Evolutionary conservation across 2,888 invertebrate species (phyloP).

Genomic region (Epicampocera succincta): DNA sequence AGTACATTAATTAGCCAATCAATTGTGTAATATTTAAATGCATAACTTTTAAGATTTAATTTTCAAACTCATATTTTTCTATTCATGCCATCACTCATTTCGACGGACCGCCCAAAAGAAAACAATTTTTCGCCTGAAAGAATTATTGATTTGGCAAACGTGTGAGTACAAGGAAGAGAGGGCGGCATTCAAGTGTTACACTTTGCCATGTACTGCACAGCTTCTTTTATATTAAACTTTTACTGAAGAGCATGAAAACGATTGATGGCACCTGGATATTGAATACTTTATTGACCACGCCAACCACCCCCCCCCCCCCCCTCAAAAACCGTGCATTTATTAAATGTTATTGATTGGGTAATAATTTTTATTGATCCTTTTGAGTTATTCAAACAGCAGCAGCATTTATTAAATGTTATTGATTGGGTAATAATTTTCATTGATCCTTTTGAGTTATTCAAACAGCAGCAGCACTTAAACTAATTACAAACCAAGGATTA

Average conservation of each 20-base stretch:
- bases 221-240: constrained; percentile 4
- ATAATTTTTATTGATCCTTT: background rate
- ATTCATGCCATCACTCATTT: background rate
- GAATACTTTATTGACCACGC: constrained; percentile 19
- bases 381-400: too few relatives aligned
- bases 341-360: constrained; percentile 26
- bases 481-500: too few relatives aligned
- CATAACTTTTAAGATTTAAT: too few relatives aligned
- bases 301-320: too few relatives aligned
- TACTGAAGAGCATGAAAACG: constrained; percentile 4
- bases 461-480: too few relatives aligned
- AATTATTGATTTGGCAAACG: constrained; percentile 21
- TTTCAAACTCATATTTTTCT: background rate
- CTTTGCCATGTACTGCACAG: background rate
- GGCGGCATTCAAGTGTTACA: background rate
- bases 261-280: background rate
- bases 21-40: too few relatives aligned
- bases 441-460: background rate
- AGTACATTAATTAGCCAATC: too few relatives aligned
- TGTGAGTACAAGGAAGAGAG: background rate
- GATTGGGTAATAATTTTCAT: constrained; percentile 13
- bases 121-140: constrained; percentile 2
- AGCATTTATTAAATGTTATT: constrained; percentile 24
- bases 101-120: background rate
- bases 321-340: too few relatives aligned